These are phyloP conservation scores for Phylloscopus trochilus DNA, from an alignment of 2,113 vertebrate species.

Conservation along the genomic window DNA sequence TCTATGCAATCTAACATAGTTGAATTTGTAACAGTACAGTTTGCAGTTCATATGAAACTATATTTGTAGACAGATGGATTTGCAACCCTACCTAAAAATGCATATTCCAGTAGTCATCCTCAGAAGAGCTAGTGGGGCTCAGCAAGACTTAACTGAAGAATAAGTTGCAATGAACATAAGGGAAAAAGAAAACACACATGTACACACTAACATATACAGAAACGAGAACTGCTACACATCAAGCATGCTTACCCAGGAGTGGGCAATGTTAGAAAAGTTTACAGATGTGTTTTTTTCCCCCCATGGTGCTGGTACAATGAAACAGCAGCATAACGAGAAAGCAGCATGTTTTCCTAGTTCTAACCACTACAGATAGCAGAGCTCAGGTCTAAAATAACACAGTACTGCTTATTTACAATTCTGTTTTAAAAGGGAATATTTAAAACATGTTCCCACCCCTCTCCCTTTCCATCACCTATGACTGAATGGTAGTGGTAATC, in stretches of 20 bases:
- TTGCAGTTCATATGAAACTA: slow-evolving; percentile 69
- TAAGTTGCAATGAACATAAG: slow-evolving; percentile 53
- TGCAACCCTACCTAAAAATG: slow-evolving; percentile 70
- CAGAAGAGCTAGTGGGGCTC: slow-evolving; percentile 71
- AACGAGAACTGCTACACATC: slow-evolving; percentile 55
- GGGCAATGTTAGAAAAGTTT: slow-evolving; percentile 62
- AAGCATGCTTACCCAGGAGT: slow-evolving; percentile 67
- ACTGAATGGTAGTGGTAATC: slow-evolving; percentile 47
- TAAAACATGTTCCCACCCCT: slow-evolving; percentile 64
- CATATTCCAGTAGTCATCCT: slow-evolving; percentile 73
- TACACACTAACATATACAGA: slow-evolving; percentile 61
- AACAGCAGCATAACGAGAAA: slow-evolving; percentile 69
- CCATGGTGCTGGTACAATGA: slow-evolving; percentile 67
- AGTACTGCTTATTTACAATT: slow-evolving; percentile 73
- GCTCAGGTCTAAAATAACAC: slow-evolving; percentile 66
- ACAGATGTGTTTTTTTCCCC: neutral
- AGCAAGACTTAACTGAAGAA: slow-evolving; percentile 66
- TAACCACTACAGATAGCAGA: slow-evolving; percentile 68
- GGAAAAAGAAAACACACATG: slow-evolving; percentile 40
- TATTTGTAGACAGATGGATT: slow-evolving; percentile 73
- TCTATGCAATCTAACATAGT: slow-evolving; percentile 74
- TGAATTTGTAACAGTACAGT: slow-evolving; percentile 70
- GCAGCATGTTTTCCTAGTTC: slow-evolving; percentile 67
- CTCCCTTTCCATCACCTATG: slow-evolving; percentile 43
- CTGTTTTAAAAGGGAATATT: slow-evolving; percentile 59